These are phyloP conservation scores for Lepidochrysops patricia DNA, from an alignment of 2,888 invertebrate species.

Conservation along the genomic window DNA sequence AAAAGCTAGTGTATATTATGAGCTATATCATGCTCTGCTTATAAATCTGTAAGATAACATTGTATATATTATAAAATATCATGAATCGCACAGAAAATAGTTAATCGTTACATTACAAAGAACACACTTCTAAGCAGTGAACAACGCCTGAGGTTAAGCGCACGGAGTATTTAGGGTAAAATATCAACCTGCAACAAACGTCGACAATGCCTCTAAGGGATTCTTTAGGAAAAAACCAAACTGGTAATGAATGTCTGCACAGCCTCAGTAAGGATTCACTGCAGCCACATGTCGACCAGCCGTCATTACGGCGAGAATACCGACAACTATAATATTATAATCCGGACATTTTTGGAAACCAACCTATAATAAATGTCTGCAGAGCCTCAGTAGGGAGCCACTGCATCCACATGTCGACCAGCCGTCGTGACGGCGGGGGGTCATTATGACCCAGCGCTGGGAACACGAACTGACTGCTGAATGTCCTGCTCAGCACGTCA, in stretches of 20 bases:
- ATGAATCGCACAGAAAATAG: too few species aligned
- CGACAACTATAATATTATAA: constrained; percentile 90
- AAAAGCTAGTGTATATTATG: too few species aligned
- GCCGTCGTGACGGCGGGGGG: constrained; percentile 76
- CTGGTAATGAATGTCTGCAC: constrained; percentile 84
- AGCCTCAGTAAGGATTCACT: constrained; percentile 89
- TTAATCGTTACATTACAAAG: too few species aligned
- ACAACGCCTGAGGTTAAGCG: too few species aligned
- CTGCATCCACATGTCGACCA: constrained; percentile 87
- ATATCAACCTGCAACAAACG: constrained; percentile 79
- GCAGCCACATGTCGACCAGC: constrained; percentile 87
- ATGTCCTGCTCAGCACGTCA: constrained; percentile 84
- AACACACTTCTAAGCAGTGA: too few species aligned
- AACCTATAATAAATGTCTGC: constrained; percentile 87
- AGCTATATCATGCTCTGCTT: too few species aligned
- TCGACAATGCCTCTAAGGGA: too few species aligned
- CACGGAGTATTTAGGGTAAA: not conserved
- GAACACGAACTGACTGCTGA: constrained; percentile 91
- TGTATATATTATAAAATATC: too few species aligned
- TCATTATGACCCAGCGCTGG: constrained; percentile 94
- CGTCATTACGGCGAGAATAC: constrained; percentile 91
- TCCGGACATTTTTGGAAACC: constrained; percentile 53
- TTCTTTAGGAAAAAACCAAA: too few species aligned
- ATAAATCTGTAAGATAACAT: too few species aligned
- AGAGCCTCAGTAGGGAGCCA: constrained; percentile 90